phyloP scores from a whole-genome alignment of 2,113 vertebrate species.

The Megaceryle maxima region DNA sequence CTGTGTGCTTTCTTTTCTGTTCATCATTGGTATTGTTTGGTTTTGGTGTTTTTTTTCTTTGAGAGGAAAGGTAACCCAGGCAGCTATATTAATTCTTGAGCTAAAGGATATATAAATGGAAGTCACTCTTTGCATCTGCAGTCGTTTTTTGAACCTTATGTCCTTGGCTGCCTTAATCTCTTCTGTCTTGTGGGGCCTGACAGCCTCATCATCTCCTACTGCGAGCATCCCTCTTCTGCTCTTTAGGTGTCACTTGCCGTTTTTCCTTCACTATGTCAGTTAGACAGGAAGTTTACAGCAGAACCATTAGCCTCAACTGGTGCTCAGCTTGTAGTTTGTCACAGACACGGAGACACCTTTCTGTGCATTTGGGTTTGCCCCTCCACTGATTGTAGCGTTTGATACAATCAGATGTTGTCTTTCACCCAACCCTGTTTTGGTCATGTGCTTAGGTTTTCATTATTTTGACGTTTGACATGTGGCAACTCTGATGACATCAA shows the following conservation, averaged over 20 bases:
- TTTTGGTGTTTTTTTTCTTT: not conserved
- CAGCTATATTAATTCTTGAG: not conserved
- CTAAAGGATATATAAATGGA: not conserved
- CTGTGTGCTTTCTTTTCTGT: not conserved
- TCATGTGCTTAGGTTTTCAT: not conserved
- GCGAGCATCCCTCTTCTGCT: not conserved
- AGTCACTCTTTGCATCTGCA: not conserved
- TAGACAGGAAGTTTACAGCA: not conserved
- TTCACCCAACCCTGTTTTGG: not conserved
- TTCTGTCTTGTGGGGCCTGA: not conserved
- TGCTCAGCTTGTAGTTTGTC: not conserved
- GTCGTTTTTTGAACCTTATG: not conserved
- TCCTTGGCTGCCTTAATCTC: not conserved
- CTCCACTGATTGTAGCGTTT: not conserved
- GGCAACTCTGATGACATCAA: no score
- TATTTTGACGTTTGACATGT: accelerated
- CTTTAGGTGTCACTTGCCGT: not conserved
- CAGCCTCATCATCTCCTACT: not conserved
- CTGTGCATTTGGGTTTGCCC: not conserved
- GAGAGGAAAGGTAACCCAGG: not conserved
- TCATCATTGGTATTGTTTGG: not conserved
- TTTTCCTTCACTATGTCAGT: not conserved
- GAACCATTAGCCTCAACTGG: not conserved
- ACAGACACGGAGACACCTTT: not conserved
- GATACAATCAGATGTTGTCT: not conserved